phyloP scores from a whole-genome alignment of 2,888 invertebrate species.

The Apomyelois bistriatella region DNA sequence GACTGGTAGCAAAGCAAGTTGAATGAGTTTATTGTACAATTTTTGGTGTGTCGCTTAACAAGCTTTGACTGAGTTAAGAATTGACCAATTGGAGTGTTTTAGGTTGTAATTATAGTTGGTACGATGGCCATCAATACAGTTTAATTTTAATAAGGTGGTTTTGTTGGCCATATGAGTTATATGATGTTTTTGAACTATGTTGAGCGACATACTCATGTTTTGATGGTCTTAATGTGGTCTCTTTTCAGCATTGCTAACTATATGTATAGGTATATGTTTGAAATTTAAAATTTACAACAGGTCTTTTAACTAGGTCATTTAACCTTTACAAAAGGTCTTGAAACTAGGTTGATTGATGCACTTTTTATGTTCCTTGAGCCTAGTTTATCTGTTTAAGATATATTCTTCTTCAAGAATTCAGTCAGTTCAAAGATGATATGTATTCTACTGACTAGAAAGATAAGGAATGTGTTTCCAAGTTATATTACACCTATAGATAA shows the following conservation, averaged over 20 bases:
- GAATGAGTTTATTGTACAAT: slow-evolving; percentile 35
- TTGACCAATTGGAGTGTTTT: neutral
- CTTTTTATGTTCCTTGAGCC: neutral
- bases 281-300: too few species aligned
- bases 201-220: slow-evolving; percentile 8
- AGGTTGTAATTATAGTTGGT: neutral
- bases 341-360: too few species aligned
- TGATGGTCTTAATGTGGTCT: neutral
- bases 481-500: too few species aligned
- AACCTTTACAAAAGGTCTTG: too few species aligned
- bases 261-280: neutral
- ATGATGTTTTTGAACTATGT: neutral
- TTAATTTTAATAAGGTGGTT: too few species aligned
- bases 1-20: slow-evolving; percentile 58
- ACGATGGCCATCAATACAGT: too few species aligned
- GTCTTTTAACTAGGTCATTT: too few species aligned
- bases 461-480: too few species aligned
- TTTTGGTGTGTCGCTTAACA: slow-evolving; percentile 10
- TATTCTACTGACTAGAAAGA: too few species aligned
- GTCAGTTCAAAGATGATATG: neutral
- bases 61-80: neutral
- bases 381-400: neutral
- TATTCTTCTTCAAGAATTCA: neutral
- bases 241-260: neutral
- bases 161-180: too few species aligned